Evolutionary conservation across 64 coral and sea anemone species (phyloP).

Genomic region (Dendronephthya gigantea): DNA sequence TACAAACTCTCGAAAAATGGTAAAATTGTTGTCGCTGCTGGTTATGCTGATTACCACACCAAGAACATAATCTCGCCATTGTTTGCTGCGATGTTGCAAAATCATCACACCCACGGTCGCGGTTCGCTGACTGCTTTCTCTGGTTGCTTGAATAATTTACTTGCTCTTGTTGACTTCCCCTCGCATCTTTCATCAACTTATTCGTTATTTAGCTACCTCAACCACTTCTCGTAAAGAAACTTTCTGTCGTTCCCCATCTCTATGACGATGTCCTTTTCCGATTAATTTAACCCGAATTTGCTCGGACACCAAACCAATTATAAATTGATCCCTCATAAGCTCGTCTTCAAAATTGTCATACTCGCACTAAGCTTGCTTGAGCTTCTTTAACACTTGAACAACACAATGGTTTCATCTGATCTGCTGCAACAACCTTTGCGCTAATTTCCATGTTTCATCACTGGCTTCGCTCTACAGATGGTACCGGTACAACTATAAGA

Average conservation of each 20-base stretch:
- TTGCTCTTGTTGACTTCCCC: neutral
- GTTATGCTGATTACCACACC: too few species aligned
- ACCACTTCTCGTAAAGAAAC: neutral
- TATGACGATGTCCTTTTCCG: conserved; percentile 1
- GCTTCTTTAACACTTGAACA: neutral
- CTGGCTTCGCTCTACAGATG: too few species aligned
- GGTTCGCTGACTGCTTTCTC: neutral
- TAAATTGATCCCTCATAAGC: neutral
- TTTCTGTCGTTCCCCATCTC: neutral
- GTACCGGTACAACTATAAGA: too few species aligned
- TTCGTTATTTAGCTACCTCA: neutral
- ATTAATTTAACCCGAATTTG: neutral
- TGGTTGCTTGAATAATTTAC: neutral
- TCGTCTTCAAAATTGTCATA: too few species aligned
- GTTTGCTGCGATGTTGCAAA: too few species aligned
- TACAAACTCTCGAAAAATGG: too few species aligned
- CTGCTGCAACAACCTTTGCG: too few species aligned
- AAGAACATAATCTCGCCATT: too few species aligned
- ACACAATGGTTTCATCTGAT: conserved; percentile 4
- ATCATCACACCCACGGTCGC: neutral
- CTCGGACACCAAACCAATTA: neutral
- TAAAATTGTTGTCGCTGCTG: too few species aligned
- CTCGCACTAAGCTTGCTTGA: neutral
- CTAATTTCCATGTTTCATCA: too few species aligned
- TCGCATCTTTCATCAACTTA: neutral